phyloP scores from a whole-genome alignment of 2,888 invertebrate species.

The Acronicta alni region DNA sequence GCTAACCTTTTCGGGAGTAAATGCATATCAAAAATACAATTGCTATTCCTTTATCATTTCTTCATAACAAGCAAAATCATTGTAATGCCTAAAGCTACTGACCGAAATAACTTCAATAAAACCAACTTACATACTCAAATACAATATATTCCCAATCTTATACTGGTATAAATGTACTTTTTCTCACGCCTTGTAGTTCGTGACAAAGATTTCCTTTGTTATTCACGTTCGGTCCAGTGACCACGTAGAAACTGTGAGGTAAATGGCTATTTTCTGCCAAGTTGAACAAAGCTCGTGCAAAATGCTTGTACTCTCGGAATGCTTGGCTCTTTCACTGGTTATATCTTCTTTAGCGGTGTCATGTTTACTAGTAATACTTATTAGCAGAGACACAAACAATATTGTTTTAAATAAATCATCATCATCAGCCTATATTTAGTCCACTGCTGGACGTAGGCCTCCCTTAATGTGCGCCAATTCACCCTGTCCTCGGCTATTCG shows the following conservation, averaged over 20 bases:
- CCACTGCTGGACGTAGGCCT: no score
- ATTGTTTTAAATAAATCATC: no score
- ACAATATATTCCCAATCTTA: constrained; percentile 35
- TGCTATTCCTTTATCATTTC: no score
- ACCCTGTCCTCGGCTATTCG: no score
- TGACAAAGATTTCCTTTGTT: constrained; percentile 48
- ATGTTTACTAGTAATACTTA: constrained; percentile 11
- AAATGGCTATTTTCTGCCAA: constrained; percentile 60
- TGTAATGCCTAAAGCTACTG: constrained; percentile 16
- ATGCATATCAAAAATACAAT: no score
- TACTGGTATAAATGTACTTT: constrained; percentile 38
- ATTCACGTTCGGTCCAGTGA: constrained; percentile 33
- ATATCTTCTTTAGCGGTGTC: constrained; percentile 32
- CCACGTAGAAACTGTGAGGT: constrained; percentile 50
- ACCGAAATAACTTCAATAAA: constrained; percentile 28
- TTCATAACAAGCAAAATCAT: constrained; percentile 1
- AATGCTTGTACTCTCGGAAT: constrained; percentile 43
- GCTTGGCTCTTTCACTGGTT: constrained; percentile 11
- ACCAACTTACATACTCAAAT: constrained; percentile 13
- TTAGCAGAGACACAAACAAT: neutral
- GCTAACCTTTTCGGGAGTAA: no score
- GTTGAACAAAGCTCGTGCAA: constrained; percentile 58
- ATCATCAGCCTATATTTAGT: no score
- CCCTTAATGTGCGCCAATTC: no score
- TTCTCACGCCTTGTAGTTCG: constrained; percentile 34